A percentile compares a stretch with the other conserved stretches of the same genome.
Evolutionary conservation across 2,888 invertebrate genomes (phyloP).

Genomic region (Microctonus brassicae): DNA sequence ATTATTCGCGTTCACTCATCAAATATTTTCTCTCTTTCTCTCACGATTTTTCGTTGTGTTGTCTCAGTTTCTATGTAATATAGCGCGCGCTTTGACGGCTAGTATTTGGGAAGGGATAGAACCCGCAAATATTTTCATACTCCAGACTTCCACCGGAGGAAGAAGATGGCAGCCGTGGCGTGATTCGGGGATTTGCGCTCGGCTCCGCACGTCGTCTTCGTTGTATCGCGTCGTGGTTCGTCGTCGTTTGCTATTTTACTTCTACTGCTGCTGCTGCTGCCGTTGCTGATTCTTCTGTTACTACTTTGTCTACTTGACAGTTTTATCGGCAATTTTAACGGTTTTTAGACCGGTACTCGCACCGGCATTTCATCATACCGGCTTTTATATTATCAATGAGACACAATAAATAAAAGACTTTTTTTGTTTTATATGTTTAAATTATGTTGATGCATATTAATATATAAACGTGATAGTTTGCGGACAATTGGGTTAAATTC

Average conservation of each 20-base stretch:
- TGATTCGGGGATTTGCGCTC: slow-evolving; percentile 50
- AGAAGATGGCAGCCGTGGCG: slow-evolving; percentile 68
- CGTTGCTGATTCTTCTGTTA: not conserved
- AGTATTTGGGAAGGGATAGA: slow-evolving; percentile 22
- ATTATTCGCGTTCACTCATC: not conserved
- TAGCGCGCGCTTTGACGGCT: not conserved
- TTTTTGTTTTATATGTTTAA: too few species aligned
- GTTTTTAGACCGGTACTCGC: slow-evolving; percentile 26
- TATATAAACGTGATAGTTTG: too few species aligned
- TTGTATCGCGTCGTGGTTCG: slow-evolving; percentile 12
- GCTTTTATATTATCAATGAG: not conserved
- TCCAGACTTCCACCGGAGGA: slow-evolving; percentile 65
- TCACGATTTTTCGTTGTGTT: not conserved
- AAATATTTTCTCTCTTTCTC: not conserved
- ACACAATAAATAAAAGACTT: too few species aligned
- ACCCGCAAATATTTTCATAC: slow-evolving; percentile 67
- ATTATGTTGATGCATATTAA: too few species aligned
- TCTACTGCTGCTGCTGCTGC: not conserved
- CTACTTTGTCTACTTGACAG: too few species aligned
- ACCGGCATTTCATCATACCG: slow-evolving; percentile 4
- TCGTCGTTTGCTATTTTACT: not conserved
- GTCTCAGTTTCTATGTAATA: not conserved
- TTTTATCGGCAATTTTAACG: too few species aligned
- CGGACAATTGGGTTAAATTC: too few species aligned
- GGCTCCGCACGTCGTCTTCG: not conserved